A percentile compares a stretch with the other conserved stretches of the same genome.
These are phyloP conservation scores for Lumbricus terrestris DNA, from an alignment of 2,888 invertebrate species.

Conservation along the genomic window DNA sequence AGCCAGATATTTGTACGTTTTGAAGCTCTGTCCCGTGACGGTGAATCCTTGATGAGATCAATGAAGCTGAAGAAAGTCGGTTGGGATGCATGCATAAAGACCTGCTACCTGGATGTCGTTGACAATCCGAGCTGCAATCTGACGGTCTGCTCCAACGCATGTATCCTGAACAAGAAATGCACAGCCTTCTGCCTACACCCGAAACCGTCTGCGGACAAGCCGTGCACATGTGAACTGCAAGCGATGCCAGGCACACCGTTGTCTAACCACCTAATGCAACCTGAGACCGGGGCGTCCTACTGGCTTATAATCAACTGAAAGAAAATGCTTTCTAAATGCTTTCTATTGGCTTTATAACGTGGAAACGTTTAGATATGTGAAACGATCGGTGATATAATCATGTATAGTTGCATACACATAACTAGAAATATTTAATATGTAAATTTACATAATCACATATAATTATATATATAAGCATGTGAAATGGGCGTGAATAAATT, in stretches of 20 bases:
- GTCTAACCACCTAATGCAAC: neutral
- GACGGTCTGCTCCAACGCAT: neutral
- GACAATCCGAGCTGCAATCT: neutral
- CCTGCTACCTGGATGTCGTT: neutral
- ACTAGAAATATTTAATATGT: no score
- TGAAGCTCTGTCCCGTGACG: neutral
- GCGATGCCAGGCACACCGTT: neutral
- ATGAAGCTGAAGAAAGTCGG: neutral
- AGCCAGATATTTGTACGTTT: no score
- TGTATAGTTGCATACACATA: no score
- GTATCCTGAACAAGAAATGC: neutral
- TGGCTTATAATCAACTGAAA: neutral
- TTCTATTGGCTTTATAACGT: neutral
- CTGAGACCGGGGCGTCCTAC: neutral
- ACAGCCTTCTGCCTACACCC: slow-evolving; percentile 9
- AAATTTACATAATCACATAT: no score
- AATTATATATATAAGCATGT: no score
- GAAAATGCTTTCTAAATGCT: no score
- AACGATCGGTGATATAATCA: no score
- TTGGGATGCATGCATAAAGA: neutral
- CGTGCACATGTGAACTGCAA: neutral
- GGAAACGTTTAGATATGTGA: no score
- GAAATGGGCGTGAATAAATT: no score
- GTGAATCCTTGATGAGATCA: neutral
- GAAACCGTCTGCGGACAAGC: neutral